These are phyloP conservation scores for Thomomys bottae DNA, from an alignment of 2,113 vertebrate species.

Conservation along the genomic window DNA sequence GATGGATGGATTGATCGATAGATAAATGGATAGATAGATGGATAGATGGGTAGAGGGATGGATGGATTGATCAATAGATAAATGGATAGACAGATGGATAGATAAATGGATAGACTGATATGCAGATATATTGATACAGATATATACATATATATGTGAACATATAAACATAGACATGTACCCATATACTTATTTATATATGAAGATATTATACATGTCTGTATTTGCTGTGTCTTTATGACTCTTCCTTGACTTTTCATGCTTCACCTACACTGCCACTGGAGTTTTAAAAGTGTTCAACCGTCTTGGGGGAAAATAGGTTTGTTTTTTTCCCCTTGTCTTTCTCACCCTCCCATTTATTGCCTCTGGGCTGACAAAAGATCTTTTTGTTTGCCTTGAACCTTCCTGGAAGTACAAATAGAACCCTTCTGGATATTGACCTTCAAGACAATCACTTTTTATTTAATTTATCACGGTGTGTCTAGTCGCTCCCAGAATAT, in stretches of 20 bases:
- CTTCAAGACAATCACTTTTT: conserved; percentile 44
- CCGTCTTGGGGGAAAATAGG: neutral
- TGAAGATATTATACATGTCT: neutral
- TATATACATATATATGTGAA: no score
- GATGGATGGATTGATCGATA: no score
- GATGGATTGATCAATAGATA: no score
- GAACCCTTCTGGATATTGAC: conserved; percentile 58
- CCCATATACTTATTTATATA: no score
- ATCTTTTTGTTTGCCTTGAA: conserved; percentile 64
- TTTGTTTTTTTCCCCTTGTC: neutral
- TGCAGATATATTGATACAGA: no score
- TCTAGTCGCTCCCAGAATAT: conserved; percentile 52
- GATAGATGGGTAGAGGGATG: no score
- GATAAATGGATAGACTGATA: no score
- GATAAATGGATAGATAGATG: no score
- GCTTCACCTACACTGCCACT: conserved; percentile 67
- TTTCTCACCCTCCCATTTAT: conserved; percentile 50
- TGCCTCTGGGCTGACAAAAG: conserved; percentile 65
- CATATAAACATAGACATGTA: no score
- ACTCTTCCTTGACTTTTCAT: conserved; percentile 60
- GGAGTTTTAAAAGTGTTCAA: conserved; percentile 58
- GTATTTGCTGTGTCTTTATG: conserved; percentile 61
- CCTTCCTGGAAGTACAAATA: conserved; percentile 63
- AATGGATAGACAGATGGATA: no score
- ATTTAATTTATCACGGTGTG: neutral